Evolutionary conservation across 2,797 vertebrate species (phyloP), one percentile per base, ranked within the genome.

Genomic region (Sphenopsis melanotis): DNA sequence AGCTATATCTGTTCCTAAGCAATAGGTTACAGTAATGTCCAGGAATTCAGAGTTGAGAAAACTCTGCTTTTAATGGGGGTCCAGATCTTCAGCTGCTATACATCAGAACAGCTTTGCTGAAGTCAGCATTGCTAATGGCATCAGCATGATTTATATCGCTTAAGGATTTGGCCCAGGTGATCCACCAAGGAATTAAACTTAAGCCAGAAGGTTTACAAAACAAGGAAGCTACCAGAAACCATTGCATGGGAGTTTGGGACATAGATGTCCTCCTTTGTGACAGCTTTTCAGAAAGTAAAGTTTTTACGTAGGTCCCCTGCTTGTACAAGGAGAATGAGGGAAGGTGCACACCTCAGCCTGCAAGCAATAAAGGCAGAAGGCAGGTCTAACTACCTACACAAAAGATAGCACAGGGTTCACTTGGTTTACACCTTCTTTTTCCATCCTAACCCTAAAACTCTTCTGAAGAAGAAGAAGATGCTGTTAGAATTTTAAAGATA

Each of bases 241-340:
- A 30, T 18, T 0, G 0, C 9, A n/a, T 1, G 5, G 26, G 8
- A 41, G 27, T 26, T 52, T 57, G 32, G 26, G 26, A 80, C 8
- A 13, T 2, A 71, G 39, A 29, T 34, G n/a, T 10, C 29, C 3
- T 64, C 36, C 34, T 32, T 59, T 29, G 19, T n/a, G 50, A 37
- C 4, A 9, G 22, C 39, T 55, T 21, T 77, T 64, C 57, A 70
- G 18, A 87, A 65, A 60, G 14, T 3, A 36, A 4, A 11, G 6
- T 1, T 42, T 27, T 42, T 57, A 30, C 6, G n/a, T 26, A 63
- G 37, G 27, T 68, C 11, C 6, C 12, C 23, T 59, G 27, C 10
- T 78, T 53, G 20, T 20, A 30, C 0, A 0, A 56, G 17, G 26
- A 77, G 30, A 3, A 10, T 10, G 12, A 79, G 23, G 21, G 41